Evolutionary conservation across 2,888 invertebrate genomes (phyloP).

Genomic region (Agrotis exclamationis): DNA sequence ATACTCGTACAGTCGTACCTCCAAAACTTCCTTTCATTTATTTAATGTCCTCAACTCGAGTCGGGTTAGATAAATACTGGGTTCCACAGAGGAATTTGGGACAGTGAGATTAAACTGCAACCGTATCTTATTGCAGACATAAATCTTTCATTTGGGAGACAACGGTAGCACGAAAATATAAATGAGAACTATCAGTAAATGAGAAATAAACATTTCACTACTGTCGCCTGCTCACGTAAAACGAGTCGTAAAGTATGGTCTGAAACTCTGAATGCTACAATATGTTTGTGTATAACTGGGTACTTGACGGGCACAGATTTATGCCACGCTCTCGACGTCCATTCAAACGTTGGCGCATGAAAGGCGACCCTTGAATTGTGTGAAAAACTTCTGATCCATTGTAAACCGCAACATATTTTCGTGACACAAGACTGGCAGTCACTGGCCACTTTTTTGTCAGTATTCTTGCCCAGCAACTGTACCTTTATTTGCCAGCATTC

Average conservation of each 20-base stretch:
- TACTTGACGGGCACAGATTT: conserved; percentile 49
- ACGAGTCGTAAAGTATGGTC: conserved; percentile 47
- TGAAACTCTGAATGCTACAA: conserved; percentile 56
- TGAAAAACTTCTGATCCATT: conserved; percentile 46
- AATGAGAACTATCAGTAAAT: conserved; percentile 68
- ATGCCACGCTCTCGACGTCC: conserved; percentile 49
- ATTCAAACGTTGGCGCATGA: conserved; percentile 55
- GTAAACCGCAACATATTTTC: conserved; percentile 39
- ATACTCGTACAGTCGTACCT: conserved; percentile 1
- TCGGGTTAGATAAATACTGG: conserved; percentile 48
- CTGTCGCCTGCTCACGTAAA: conserved; percentile 56
- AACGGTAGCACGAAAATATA: conserved; percentile 44
- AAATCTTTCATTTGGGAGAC: conserved; percentile 65
- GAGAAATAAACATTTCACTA: conserved; percentile 63
- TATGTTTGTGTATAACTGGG: conserved; percentile 35
- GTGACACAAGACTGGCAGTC: conserved; percentile 12
- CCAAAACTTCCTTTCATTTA: conserved; percentile 35
- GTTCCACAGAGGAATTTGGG: conserved; percentile 39
- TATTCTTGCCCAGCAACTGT: conserved; percentile 18
- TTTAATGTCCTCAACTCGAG: conserved; percentile 27
- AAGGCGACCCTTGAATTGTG: conserved; percentile 46
- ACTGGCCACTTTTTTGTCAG: conserved; percentile 33
- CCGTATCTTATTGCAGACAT: conserved; percentile 64
- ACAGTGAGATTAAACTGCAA: conserved; percentile 58
- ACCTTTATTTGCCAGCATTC: conserved; percentile 26